Percentiles rank a stretch among this genome's conserved stretches.
phyloP scores from a whole-genome alignment of 2,113 vertebrate species.

The Cairina moschata region DNA sequence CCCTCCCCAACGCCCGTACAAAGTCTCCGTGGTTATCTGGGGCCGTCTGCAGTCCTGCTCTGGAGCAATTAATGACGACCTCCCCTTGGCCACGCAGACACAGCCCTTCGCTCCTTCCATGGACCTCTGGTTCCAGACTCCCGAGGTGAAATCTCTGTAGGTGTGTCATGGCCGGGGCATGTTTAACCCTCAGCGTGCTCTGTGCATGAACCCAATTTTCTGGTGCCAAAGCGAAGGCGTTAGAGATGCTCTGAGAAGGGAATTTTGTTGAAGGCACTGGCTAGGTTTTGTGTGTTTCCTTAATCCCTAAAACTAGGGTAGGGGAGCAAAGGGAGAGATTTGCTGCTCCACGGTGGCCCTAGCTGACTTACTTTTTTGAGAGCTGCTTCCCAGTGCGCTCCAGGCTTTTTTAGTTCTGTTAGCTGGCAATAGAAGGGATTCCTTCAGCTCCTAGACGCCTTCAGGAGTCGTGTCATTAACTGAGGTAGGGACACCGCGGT shows the following conservation, averaged over 20 bases:
- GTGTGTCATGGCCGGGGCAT: fast-evolving
- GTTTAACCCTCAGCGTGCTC: fast-evolving
- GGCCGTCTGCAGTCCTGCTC: not conserved
- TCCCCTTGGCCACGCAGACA: fast-evolving
- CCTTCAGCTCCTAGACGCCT: not conserved
- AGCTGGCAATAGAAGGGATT: not conserved
- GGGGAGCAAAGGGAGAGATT: not conserved
- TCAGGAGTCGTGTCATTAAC: not conserved
- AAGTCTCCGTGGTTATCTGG: fast-evolving
- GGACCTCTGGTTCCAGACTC: not conserved
- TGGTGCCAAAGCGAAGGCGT: not conserved
- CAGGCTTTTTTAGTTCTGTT: not conserved
- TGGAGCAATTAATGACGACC: fast-evolving
- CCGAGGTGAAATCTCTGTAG: fast-evolving
- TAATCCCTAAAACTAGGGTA: not conserved
- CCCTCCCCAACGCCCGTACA: fast-evolving
- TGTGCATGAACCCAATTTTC: fast-evolving
- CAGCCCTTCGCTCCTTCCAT: not conserved
- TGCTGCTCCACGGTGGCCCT: fast-evolving
- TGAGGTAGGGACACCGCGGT: fast-evolving
- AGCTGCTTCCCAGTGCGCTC: not conserved
- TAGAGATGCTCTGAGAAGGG: not conserved
- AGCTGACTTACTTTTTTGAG: not conserved
- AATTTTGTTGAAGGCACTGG: too few species aligned
- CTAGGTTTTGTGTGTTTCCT: not conserved